Conservation (phyloP, 2,113 vertebrate species). For the Todiramphus saurophagus region DNA sequence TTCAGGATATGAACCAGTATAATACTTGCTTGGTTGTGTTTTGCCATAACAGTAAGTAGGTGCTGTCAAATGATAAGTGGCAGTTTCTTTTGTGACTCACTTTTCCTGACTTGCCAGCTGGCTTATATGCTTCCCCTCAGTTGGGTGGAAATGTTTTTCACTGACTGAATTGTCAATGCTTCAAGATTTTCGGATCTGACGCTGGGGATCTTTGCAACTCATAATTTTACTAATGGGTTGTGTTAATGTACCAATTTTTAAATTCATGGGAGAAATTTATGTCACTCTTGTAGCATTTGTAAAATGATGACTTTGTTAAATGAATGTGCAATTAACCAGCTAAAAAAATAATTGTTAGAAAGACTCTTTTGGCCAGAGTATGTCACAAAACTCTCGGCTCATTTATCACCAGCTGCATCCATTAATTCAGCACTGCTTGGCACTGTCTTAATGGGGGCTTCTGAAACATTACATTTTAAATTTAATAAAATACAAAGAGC, state of each 20-base stretch:
- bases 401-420: slow-evolving; percentile 69
- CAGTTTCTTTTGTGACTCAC: slow-evolving; percentile 59
- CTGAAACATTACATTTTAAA: slow-evolving; percentile 49
- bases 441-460: slow-evolving; percentile 40
- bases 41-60: slow-evolving; percentile 63
- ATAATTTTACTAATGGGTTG: slow-evolving; percentile 61
- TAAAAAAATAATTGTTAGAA: slow-evolving; percentile 73
- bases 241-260: slow-evolving; percentile 54
- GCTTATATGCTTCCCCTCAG: slow-evolving; percentile 40
- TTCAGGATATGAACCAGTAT: slow-evolving; percentile 20
- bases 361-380: slow-evolving; percentile 68
- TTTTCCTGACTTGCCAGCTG: slow-evolving; percentile 47
- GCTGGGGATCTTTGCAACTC: slow-evolving; percentile 56
- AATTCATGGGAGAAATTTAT: slow-evolving; percentile 65
- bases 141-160: slow-evolving; percentile 54
- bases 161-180: slow-evolving; percentile 51
- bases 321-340: slow-evolving; percentile 70
- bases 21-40: slow-evolving; percentile 61
- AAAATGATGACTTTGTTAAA: slow-evolving; percentile 75
- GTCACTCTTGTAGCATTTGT: slow-evolving; percentile 65
- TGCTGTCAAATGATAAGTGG: slow-evolving; percentile 60
- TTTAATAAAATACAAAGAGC: slow-evolving; percentile 50
- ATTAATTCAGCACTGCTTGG: slow-evolving; percentile 59
- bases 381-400: slow-evolving; percentile 56
- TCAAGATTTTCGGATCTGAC: slow-evolving; percentile 45